phyloP scores from a whole-genome alignment of 2,888 invertebrate species.

The Ectemnius cavifrons region DNA sequence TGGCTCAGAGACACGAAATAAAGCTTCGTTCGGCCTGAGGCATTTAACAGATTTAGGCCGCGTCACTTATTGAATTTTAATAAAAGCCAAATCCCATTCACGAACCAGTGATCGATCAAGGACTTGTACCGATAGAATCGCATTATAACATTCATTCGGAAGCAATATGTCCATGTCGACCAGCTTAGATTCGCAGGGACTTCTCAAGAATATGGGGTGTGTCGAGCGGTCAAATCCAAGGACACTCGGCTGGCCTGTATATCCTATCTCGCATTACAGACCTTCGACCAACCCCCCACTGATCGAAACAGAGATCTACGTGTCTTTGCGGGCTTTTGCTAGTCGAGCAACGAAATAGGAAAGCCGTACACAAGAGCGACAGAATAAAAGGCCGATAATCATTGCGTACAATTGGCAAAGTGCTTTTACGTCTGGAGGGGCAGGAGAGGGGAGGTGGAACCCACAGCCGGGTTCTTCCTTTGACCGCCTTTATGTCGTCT shows the following conservation, averaged over 20 bases:
- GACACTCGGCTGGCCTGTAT: neutral
- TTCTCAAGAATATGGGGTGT: neutral
- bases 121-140: too few relatives aligned
- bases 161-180: too few relatives aligned
- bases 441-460: neutral
- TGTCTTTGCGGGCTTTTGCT: neutral
- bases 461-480: slow-evolving; percentile 16
- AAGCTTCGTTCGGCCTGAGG: too few relatives aligned
- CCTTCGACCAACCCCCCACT: neutral
- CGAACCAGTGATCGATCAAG: too few relatives aligned
- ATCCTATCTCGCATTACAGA: neutral
- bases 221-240: neutral
- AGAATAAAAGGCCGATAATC: slow-evolving; percentile 5
- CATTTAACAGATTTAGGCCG: too few relatives aligned
- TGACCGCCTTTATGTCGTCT: slow-evolving; percentile 27
- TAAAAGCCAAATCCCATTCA: too few relatives aligned
- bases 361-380: neutral
- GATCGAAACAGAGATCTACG: neutral
- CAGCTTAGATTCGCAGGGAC: neutral
- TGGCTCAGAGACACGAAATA: too few relatives aligned
- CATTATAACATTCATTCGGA: too few relatives aligned
- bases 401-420: slow-evolving; percentile 9
- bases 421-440: neutral
- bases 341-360: neutral
- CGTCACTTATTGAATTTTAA: too few relatives aligned